A percentile compares a stretch with the other conserved stretches of the same genome.
These are phyloP conservation scores for Sanderia malayensis DNA, from an alignment of 30 jellyfish, hydroid and myxozoan species.

Conservation along the genomic window DNA sequence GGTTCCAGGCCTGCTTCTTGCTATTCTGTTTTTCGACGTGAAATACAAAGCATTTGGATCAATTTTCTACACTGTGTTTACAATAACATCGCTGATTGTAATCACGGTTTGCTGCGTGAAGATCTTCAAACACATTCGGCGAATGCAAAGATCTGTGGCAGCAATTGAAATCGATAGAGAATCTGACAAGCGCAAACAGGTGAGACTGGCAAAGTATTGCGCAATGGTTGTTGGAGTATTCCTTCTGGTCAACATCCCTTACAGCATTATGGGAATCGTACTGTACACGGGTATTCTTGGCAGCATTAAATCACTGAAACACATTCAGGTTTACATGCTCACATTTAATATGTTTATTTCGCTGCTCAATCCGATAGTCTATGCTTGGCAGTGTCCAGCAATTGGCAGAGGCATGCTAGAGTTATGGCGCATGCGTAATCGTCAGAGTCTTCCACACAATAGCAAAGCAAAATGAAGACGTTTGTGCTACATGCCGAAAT, in stretches of 20 bases:
- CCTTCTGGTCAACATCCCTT: conserved; percentile 32
- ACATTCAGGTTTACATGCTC: conserved; percentile 17
- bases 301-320: not conserved
- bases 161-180: conserved; percentile 21
- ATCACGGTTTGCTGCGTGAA: conserved; percentile 28
- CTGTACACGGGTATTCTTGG: conserved; percentile 10
- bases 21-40: conserved; percentile 32
- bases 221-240: conserved; percentile 20
- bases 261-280: conserved; percentile 16
- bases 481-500: no score
- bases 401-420: conserved; percentile 39
- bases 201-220: conserved; percentile 39
- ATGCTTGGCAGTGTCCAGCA: conserved; percentile 60
- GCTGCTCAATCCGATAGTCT: conserved; percentile 38
- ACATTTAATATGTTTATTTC: conserved; percentile 34
- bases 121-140: conserved; percentile 28
- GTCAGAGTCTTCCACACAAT: not conserved
- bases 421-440: conserved; percentile 27
- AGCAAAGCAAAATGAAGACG: no score
- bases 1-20: conserved; percentile 22
- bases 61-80: conserved; percentile 13
- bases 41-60: conserved; percentile 12
- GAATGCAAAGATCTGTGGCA: conserved; percentile 28
- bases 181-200: conserved; percentile 27
- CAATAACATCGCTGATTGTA: conserved; percentile 20